These are phyloP conservation scores for Agelas oroides DNA, from an alignment of 37 sponge, comb jelly and placozoan genomes.

Conservation along the genomic window DNA sequence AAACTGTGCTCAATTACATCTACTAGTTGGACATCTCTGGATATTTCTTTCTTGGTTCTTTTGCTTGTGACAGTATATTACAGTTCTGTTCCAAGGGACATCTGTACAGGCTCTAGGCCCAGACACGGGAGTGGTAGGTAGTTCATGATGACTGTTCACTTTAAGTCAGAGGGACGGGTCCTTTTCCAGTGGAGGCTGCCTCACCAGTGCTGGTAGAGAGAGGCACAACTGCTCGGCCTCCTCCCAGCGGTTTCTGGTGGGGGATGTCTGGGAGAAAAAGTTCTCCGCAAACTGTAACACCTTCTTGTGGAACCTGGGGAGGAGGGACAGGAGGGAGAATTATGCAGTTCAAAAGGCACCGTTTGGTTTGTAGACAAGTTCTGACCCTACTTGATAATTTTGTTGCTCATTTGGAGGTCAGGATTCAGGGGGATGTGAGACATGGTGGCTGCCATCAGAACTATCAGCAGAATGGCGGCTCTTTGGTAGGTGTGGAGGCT, in stretches of 20 bases:
- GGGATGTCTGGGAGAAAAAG: conserved; percentile 60
- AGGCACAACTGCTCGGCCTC: conserved; percentile 47
- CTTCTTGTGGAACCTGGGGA: conserved; percentile 59
- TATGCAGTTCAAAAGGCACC: too few relatives aligned
- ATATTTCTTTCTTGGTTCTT: too few relatives aligned
- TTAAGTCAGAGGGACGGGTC: too few relatives aligned
- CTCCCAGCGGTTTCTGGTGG: conserved; percentile 69
- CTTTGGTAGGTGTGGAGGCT: conserved; percentile 3
- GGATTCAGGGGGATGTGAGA: background rate
- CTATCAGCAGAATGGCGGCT: background rate
- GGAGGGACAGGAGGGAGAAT: too few relatives aligned
- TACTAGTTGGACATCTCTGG: too few relatives aligned
- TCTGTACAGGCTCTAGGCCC: too few relatives aligned
- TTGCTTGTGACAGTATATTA: too few relatives aligned
- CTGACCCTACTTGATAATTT: background rate
- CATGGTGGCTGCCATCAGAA: background rate
- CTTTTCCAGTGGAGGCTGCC: background rate
- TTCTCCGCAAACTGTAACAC: conserved; percentile 75
- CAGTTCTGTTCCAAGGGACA: too few relatives aligned
- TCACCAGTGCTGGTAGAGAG: conserved; percentile 2
- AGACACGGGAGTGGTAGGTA: too few relatives aligned
- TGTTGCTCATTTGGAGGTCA: background rate
- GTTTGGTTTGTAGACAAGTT: too few relatives aligned
- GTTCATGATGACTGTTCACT: too few relatives aligned
- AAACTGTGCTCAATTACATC: too few relatives aligned